Evolutionary conservation across 37 sponge, comb jelly and placozoan species (phyloP), one percentile per base, ranked within the genome.

Genomic region (Ephydatia muelleri): DNA sequence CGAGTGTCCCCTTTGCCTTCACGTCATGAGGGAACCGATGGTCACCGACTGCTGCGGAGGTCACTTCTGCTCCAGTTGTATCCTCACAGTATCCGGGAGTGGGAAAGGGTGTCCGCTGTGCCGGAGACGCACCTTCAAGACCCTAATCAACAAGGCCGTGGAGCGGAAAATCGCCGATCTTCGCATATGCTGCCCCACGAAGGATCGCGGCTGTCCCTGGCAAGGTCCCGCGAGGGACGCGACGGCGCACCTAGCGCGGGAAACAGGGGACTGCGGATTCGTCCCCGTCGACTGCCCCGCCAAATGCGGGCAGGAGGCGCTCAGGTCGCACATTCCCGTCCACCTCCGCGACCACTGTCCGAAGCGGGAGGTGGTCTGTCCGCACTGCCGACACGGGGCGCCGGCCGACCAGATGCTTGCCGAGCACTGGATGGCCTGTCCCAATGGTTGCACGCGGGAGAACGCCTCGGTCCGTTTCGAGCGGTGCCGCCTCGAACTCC

Each of bases 191-290:
- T 88, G 88, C 30, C 30, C 33, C 65, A 65, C 40, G 64, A 82
- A 69, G 64, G 64, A n/a, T 23, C 21, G 64, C 34, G 88, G 83
- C 22, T 88, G 88, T 77, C n/a, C 0, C 25, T 88, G 88, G 88
- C 28, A 38, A 29, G 88, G 88, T 26, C 5, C 8, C 30, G 37
- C 82, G 28, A 37, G 37, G 26, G 65, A 82, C 2, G 38, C 70
- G 0, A 71, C 43, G 0, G 65, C 57, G 27, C 88, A 88, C 71
- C 37, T 82, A 26, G 78, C 67, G 5, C n/a, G 23, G 33, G 35
- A 69, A 25, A 34, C 14, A 19, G 83, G 72, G 11, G 69, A 76
- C 65, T 88, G 88, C 30, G 35, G 65, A 43, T 88, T 70, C 48
- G 78, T 77, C 5, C 69, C 68, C 28, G 49, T 82, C 28, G 72